A percentile compares a stretch with the other conserved stretches of the same genome.
These are phyloP conservation scores for Pachyrhynchus sulphureomaculatus DNA, from an alignment of 1,140 invertebrate species.

Conservation along the genomic window DNA sequence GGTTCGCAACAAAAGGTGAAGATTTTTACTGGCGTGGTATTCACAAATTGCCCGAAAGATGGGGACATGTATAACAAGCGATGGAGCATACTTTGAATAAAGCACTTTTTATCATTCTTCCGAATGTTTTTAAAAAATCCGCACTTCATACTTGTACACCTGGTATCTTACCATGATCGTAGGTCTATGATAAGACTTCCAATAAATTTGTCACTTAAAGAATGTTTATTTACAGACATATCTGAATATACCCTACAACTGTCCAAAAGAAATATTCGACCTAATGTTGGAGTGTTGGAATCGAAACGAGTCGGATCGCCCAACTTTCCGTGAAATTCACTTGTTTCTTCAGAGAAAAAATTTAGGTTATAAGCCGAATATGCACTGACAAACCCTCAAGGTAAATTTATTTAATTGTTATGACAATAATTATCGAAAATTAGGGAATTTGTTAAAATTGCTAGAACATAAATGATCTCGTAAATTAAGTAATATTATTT, in stretches of 20 bases:
- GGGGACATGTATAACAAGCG: no score
- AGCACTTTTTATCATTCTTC: no score
- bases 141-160: no score
- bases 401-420: slow-evolving; percentile 16
- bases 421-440: slow-evolving; percentile 40
- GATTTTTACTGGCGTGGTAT: no score
- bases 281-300: slow-evolving; percentile 91
- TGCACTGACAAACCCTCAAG: slow-evolving; percentile 40
- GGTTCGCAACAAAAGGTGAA: no score
- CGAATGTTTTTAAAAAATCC: no score
- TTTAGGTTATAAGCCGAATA: slow-evolving; percentile 67
- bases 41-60: no score
- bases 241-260: slow-evolving; percentile 74
- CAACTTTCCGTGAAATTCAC: slow-evolving; percentile 84
- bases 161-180: no score
- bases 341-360: slow-evolving; percentile 85
- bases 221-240: slow-evolving; percentile 62
- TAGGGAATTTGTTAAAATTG: slow-evolving; percentile 30
- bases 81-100: no score
- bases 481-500: background rate
- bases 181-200: no score
- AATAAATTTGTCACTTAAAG: no score
- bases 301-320: slow-evolving; percentile 72
- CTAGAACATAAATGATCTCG: background rate
- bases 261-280: slow-evolving; percentile 84